These are phyloP conservation scores for Pangasianodon gigas DNA, from an alignment of 2,113 vertebrate species.

Conservation along the genomic window DNA sequence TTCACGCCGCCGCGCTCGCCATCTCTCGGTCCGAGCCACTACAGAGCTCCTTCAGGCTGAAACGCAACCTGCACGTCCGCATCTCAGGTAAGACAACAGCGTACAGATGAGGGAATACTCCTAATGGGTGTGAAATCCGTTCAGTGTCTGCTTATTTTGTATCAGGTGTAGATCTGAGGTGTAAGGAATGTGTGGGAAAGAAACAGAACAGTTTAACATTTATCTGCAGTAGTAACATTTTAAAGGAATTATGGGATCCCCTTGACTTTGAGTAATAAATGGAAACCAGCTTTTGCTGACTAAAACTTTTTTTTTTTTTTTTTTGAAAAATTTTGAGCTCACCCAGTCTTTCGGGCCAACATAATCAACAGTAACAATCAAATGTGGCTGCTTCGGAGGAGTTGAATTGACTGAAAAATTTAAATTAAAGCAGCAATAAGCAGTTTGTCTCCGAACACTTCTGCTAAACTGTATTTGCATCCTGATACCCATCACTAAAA, in stretches of 20 bases:
- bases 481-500: neutral
- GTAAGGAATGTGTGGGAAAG: neutral
- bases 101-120: neutral
- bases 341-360: neutral
- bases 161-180: neutral
- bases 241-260: neutral
- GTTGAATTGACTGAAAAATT: neutral
- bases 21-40: conserved; percentile 59
- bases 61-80: conserved; percentile 82
- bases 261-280: neutral
- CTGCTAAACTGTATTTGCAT: neutral
- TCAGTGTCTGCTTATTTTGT: neutral
- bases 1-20: conserved; percentile 72
- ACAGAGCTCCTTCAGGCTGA: conserved; percentile 59
- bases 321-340: too few relatives aligned
- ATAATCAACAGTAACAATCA: neutral
- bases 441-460: neutral
- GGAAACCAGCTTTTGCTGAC: neutral
- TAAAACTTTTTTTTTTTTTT: neutral
- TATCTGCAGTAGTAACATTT: neutral
- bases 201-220: neutral
- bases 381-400: neutral
- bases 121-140: neutral
- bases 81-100: conserved; percentile 79
- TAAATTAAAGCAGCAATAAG: neutral